Percentiles rank a stretch among this genome's conserved stretches.
These are phyloP conservation scores for Coregonus sp. DNA, from an alignment of 2,797 vertebrate genomes.

Conservation along the genomic window DNA sequence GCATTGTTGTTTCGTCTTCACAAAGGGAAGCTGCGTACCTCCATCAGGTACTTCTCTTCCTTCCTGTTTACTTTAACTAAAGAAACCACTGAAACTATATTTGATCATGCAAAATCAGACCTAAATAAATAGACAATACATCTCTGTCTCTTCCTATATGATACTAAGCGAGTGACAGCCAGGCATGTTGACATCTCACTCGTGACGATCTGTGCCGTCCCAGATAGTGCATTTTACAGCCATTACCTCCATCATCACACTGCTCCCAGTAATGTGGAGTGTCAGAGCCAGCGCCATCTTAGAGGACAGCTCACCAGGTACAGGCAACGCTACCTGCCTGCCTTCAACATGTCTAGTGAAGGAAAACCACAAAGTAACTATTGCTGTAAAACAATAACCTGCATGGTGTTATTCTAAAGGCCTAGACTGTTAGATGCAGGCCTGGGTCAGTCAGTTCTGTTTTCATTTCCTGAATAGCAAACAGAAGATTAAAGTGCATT, in stretches of 20 bases:
- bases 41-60: not conserved
- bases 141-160: not conserved
- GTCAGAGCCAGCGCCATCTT: not conserved
- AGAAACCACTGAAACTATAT: too few species aligned
- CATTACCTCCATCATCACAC: not conserved
- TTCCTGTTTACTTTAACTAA: too few species aligned
- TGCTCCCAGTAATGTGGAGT: not conserved
- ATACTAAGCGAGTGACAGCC: not conserved
- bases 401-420: too few species aligned
- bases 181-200: not conserved
- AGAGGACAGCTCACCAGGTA: not conserved
- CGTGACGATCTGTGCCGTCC: not conserved
- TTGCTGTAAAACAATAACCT: too few species aligned
- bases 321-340: not conserved
- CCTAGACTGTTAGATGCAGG: too few species aligned
- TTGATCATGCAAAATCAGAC: too few species aligned
- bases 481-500: too few species aligned
- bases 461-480: too few species aligned
- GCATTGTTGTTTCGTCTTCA: too few species aligned
- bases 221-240: not conserved
- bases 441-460: too few species aligned
- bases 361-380: too few species aligned
- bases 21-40: not conserved
- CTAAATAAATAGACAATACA: not conserved
- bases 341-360: too few species aligned